These are phyloP conservation scores for Otus sunia DNA, from an alignment of 2,113 vertebrate species.

Conservation along the genomic window DNA sequence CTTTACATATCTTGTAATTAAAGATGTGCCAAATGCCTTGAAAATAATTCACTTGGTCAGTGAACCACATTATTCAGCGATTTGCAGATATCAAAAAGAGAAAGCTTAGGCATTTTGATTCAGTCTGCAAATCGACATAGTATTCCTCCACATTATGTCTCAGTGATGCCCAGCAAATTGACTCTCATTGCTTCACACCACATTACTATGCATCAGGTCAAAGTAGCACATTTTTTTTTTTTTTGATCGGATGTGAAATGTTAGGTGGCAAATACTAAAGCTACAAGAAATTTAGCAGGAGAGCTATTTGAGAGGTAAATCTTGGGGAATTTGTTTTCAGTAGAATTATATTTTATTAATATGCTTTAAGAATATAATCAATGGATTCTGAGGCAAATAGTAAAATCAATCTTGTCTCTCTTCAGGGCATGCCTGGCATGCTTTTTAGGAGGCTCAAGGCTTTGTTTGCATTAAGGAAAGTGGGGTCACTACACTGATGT, in stretches of 20 bases:
- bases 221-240: background rate
- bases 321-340: background rate
- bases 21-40: conserved; percentile 51
- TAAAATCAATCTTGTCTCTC: background rate
- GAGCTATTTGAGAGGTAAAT: background rate
- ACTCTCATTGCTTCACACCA: conserved; percentile 11
- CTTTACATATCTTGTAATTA: conserved; percentile 68
- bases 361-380: background rate
- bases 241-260: background rate
- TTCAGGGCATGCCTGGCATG: background rate
- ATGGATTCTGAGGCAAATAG: background rate
- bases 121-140: background rate
- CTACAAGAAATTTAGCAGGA: background rate
- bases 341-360: background rate
- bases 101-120: conserved; percentile 41
- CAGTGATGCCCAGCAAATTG: conserved; percentile 9
- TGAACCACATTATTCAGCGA: conserved; percentile 51
- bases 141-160: background rate
- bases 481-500: background rate
- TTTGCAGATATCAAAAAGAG: conserved; percentile 51
- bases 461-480: background rate
- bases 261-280: background rate
- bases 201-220: conserved; percentile 15
- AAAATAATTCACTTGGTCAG: conserved; percentile 62
- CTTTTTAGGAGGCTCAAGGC: background rate